phyloP scores from a whole-genome alignment of 2,888 invertebrate species.

The Metalampra italica region DNA sequence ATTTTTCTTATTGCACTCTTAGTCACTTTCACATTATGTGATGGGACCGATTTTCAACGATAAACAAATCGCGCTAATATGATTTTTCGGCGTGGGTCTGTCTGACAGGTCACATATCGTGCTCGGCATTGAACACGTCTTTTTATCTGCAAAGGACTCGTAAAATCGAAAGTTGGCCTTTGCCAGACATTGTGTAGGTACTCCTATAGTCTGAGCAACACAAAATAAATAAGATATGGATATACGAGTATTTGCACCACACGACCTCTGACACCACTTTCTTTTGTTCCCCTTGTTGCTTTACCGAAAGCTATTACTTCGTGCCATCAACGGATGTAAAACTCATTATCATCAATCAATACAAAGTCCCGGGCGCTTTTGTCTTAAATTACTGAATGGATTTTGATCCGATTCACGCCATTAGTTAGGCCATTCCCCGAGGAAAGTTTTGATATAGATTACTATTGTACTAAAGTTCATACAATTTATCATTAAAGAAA shows the following conservation, averaged over 20 bases:
- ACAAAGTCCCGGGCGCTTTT: too few species aligned
- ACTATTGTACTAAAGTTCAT: too few species aligned
- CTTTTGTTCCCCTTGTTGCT: slow-evolving; percentile 8
- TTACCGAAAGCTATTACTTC: too few species aligned
- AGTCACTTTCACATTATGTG: slow-evolving; percentile 56
- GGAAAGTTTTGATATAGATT: too few species aligned
- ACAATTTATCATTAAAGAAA: too few species aligned
- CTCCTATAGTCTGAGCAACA: slow-evolving; percentile 11
- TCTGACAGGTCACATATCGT: slow-evolving; percentile 19
- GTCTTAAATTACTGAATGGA: too few species aligned
- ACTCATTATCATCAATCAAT: too few species aligned
- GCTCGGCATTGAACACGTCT: slow-evolving; percentile 46
- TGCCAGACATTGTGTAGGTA: slow-evolving; percentile 32
- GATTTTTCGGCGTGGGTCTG: slow-evolving; percentile 37
- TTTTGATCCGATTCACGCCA: too few species aligned
- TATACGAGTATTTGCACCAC: slow-evolving; percentile 1
- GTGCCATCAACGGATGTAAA: too few species aligned
- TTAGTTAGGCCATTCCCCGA: too few species aligned
- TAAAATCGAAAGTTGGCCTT: slow-evolving; percentile 62
- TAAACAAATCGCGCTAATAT: slow-evolving; percentile 11
- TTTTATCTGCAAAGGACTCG: slow-evolving; percentile 48
- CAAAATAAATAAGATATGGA: background rate
- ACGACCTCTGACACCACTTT: slow-evolving; percentile 13
- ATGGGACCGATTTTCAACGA: slow-evolving; percentile 36
- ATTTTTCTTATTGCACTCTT: too few species aligned